These are phyloP conservation scores for Garra rufa DNA, from an alignment of 2,113 vertebrate genomes.

Conservation along the genomic window DNA sequence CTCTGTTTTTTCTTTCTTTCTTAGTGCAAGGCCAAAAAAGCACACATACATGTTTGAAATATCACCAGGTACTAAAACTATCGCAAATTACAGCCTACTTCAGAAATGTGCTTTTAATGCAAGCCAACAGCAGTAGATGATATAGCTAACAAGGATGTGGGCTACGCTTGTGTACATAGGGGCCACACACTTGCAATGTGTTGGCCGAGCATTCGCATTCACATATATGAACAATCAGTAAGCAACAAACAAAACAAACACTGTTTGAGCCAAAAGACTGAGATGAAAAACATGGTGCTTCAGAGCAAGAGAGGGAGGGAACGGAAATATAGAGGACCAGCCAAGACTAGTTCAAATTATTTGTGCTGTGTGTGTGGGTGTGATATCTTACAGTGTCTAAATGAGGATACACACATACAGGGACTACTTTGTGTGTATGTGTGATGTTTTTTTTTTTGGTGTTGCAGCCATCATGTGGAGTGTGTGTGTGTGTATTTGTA, in stretches of 20 bases:
- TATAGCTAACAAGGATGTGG: not conserved
- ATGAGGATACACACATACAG: constrained; percentile 31
- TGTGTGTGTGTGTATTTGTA: constrained; percentile 49
- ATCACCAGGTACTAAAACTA: not conserved
- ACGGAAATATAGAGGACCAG: constrained; percentile 9
- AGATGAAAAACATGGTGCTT: not conserved
- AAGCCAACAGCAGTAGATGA: not conserved
- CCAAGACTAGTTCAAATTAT: constrained; percentile 23
- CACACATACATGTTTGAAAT: not conserved
- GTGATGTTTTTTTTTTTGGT: not conserved
- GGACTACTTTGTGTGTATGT: not conserved
- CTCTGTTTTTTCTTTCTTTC: not conserved
- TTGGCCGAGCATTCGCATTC: not conserved
- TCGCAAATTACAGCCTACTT: not conserved
- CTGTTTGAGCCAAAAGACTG: not conserved
- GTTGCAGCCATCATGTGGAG: not conserved
- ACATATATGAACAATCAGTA: not conserved
- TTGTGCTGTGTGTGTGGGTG: constrained; percentile 30
- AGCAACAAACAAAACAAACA: constrained; percentile 30
- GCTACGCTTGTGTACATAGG: not conserved
- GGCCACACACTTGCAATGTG: not conserved
- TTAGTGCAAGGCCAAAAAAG: not conserved
- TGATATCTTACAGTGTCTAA: constrained; percentile 37
- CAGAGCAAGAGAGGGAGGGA: not conserved
- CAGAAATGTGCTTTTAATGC: not conserved